Evolutionary conservation across 2,113 vertebrate species (phyloP), one percentile per base, ranked within the genome.

Genomic region (Stigmatopora nigra): DNA sequence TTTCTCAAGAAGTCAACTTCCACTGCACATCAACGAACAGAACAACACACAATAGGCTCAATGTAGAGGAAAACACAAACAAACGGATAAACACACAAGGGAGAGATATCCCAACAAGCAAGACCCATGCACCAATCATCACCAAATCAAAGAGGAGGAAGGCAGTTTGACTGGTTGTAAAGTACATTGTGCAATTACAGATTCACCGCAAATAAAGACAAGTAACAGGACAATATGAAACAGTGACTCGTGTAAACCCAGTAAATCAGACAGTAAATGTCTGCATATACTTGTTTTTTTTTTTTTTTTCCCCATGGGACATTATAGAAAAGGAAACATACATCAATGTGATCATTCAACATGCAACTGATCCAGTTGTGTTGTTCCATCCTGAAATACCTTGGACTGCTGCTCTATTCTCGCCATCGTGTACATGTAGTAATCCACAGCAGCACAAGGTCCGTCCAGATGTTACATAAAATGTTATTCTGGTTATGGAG

Each of bases 71-170:
- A 83, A 80, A 73, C 84, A 82, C 38, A 41, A 3, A 41, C 38
- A 41, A 41, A 41, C 38, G 38, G 41, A 68, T 64, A 76, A 83
- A 85, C 77, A 81, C 82, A 82, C 70, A 10, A 80, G 73, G 64
- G 78, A 61, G 79, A 83, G 77, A 75, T 83, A 88, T 83, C 77
- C 67, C 83, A 88, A 75, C 65, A 67, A 83, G 85, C 66, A 81
- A 87, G 90, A 86, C 90, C 85, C 93, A 95, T 95, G 94, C 93
- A 92, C 88, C 89, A 89, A 83, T 83, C 66, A 79, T 75, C 70
- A 86, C 71, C 76, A 77, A 80, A 79, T 68, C 4, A 49, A 68
- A 57, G 52, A 6, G 63, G 68, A 69, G 79, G 74, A 61, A 57
- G 84, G 83, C 82, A 79, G 87, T 84, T 84, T 71, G 80, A 84